phyloP scores from a whole-genome alignment of 2,888 invertebrate genomes.

The Helobdella robusta region DNA sequence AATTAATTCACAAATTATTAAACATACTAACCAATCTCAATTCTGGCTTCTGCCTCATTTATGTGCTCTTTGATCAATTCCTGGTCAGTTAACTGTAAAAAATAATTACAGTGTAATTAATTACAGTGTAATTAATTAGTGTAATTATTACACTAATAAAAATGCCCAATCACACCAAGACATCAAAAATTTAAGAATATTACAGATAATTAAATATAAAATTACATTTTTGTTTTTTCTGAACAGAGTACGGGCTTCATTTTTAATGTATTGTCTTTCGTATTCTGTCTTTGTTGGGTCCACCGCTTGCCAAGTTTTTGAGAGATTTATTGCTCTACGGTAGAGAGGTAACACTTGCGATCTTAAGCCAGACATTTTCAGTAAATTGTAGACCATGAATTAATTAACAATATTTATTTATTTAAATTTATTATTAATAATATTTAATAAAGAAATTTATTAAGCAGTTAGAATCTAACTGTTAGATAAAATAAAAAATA shows the following conservation, averaged over 20 bases:
- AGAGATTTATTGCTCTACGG: slow-evolving; percentile 2
- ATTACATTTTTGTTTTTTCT: slow-evolving; percentile 19
- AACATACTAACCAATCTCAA: slow-evolving; percentile 1
- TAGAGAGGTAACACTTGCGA: slow-evolving; percentile 14
- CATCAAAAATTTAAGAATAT: background rate
- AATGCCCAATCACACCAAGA: background rate
- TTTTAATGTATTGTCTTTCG: slow-evolving; percentile 12
- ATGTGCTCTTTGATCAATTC: slow-evolving; percentile 10
- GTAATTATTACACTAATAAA: background rate
- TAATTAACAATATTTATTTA: background rate
- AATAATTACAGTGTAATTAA: background rate
- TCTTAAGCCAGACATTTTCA: background rate
- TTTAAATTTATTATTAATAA: background rate
- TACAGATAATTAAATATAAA: background rate
- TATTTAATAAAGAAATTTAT: background rate
- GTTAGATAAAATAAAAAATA: background rate
- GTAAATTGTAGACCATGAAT: background rate
- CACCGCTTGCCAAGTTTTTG: slow-evolving; percentile 9
- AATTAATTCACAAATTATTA: background rate
- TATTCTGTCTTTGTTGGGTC: slow-evolving; percentile 1
- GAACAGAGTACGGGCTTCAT: slow-evolving; percentile 20
- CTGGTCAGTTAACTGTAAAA: background rate
- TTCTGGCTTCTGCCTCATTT: slow-evolving; percentile 20
- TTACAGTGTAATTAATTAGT: background rate
- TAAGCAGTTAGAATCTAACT: background rate